A percentile compares a stretch with the other conserved stretches of the same genome.
phyloP scores from a whole-genome alignment of 2,797 vertebrate species.

The Danionella dracula region DNA sequence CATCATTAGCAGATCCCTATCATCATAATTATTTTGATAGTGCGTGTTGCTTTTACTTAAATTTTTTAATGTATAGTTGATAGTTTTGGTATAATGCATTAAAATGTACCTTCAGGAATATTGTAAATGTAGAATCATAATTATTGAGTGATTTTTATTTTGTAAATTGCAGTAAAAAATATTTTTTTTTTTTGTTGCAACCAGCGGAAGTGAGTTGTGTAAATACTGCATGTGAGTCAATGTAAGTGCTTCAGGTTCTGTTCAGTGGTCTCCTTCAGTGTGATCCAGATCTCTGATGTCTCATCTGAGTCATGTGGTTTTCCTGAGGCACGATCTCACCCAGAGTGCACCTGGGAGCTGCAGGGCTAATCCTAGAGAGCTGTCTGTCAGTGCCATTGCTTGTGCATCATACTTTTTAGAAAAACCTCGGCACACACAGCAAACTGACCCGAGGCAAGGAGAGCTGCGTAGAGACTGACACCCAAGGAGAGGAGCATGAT shows the following conservation, averaged over 20 bases:
- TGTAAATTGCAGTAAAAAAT: too few relatives aligned
- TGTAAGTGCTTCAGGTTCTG: not conserved
- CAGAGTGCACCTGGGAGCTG: not conserved
- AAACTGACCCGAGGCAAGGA: not conserved
- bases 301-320: constrained; percentile 21
- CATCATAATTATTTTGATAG: too few relatives aligned
- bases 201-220: not conserved
- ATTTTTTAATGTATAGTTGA: too few relatives aligned
- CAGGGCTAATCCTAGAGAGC: not conserved
- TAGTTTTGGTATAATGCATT: too few relatives aligned
- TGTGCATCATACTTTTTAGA: not conserved
- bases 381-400: constrained; percentile 2
- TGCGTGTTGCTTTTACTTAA: too few relatives aligned
- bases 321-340: not conserved
- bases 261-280: constrained; percentile 42
- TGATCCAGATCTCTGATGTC: constrained; percentile 69
- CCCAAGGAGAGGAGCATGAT: not conserved
- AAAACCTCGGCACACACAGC: not conserved
- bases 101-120: too few relatives aligned
- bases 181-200: too few relatives aligned
- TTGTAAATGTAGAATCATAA: too few relatives aligned
- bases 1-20: too few relatives aligned
- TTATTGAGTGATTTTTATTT: too few relatives aligned
- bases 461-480: not conserved
- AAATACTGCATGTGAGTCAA: not conserved